Conservation (phyloP, 2,888 invertebrate species). For the Pseudanteris insignis region DNA sequence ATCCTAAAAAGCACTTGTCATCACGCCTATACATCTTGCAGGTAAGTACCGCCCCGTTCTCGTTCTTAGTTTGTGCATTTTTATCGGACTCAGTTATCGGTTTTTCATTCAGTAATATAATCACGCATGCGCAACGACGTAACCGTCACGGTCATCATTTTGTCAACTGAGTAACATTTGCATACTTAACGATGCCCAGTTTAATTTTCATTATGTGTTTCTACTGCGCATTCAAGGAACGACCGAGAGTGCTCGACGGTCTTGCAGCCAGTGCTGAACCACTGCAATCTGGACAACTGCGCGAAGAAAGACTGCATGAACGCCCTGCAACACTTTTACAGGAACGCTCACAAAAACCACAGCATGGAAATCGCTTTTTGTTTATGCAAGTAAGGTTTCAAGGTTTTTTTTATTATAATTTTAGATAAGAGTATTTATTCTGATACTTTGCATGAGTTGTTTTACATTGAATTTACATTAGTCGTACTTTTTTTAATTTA, state of each 20-base stretch:
- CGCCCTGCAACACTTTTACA: slow-evolving; percentile 85
- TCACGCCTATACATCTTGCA: slow-evolving; percentile 71
- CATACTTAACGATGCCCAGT: slow-evolving; percentile 31
- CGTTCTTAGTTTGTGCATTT: no score
- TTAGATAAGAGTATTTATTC: background rate
- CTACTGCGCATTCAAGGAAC: slow-evolving; percentile 75
- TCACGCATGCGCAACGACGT: slow-evolving; percentile 1
- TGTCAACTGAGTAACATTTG: slow-evolving; percentile 28
- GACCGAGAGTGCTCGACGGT: slow-evolving; percentile 82
- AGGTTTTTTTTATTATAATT: background rate
- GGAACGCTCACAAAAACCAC: slow-evolving; percentile 81
- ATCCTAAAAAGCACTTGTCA: slow-evolving; percentile 87
- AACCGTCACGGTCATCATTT: slow-evolving; percentile 6
- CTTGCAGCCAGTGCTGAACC: slow-evolving; percentile 84
- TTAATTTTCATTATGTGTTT: slow-evolving; percentile 59
- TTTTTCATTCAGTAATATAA: no score
- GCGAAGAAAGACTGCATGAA: slow-evolving; percentile 89
- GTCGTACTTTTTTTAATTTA: no score
- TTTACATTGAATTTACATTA: no score
- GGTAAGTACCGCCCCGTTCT: slow-evolving; percentile 61
- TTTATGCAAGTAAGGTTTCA: slow-evolving; percentile 84
- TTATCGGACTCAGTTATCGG: no score
- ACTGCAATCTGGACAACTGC: slow-evolving; percentile 81
- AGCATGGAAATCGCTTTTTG: slow-evolving; percentile 92
- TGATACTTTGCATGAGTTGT: slow-evolving; percentile 3